Evolutionary conservation across 2,888 invertebrate species (phyloP).

Genomic region (Spodoptera littoralis): DNA sequence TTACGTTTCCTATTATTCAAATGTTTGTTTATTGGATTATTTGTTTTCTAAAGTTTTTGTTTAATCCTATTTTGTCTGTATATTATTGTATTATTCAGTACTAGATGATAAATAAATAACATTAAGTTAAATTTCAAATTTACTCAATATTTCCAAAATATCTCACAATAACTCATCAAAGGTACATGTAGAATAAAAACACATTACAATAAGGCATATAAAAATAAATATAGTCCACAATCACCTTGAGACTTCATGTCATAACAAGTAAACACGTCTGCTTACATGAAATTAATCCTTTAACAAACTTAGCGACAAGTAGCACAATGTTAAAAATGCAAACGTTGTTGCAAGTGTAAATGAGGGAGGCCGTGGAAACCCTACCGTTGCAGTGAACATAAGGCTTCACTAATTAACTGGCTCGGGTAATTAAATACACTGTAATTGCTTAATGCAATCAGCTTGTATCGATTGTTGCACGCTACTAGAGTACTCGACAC

Average conservation of each 20-base stretch:
- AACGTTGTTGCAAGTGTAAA: slow-evolving; percentile 83
- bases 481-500: slow-evolving; percentile 42
- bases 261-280: slow-evolving; percentile 50
- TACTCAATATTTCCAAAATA: background rate
- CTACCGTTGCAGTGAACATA: slow-evolving; percentile 72
- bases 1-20: slow-evolving; percentile 21
- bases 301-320: slow-evolving; percentile 60
- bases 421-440: slow-evolving; percentile 84
- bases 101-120: too few species aligned
- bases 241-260: slow-evolving; percentile 30
- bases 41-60: slow-evolving; percentile 19
- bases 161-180: too few species aligned
- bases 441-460: slow-evolving; percentile 87
- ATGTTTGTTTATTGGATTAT: slow-evolving; percentile 30
- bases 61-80: slow-evolving; percentile 8
- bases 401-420: slow-evolving; percentile 86
- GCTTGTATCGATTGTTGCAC: slow-evolving; percentile 61
- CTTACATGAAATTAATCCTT: slow-evolving; percentile 63
- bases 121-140: too few species aligned
- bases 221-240: background rate
- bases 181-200: too few species aligned
- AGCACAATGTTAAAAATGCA: slow-evolving; percentile 71
- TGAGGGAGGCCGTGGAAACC: slow-evolving; percentile 83
- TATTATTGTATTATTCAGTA: too few species aligned
- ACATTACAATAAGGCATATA: slow-evolving; percentile 3